Evolutionary conservation across 1,140 invertebrate genomes (phyloP).

Genomic region (Nomia melanderi): DNA sequence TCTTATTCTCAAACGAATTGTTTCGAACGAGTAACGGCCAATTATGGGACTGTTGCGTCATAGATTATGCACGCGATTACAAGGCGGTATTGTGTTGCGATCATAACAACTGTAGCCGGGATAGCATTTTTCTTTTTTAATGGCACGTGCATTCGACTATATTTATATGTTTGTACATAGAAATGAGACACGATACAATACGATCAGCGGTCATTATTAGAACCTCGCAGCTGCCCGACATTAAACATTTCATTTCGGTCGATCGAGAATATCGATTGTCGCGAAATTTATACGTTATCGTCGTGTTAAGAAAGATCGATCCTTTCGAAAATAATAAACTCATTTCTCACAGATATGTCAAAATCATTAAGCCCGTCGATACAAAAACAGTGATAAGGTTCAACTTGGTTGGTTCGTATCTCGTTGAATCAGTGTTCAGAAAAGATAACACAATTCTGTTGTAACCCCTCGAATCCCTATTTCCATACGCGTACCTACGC

Average conservation of each 20-base stretch:
- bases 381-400: conserved; percentile 20
- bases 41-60: conserved; percentile 12
- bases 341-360: neutral
- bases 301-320: neutral
- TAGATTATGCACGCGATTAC: conserved; percentile 26
- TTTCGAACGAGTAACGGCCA: neutral
- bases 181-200: neutral
- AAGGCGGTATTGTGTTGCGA: neutral
- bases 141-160: too few relatives aligned
- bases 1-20: neutral
- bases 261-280: neutral
- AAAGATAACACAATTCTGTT: neutral
- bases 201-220: neutral
- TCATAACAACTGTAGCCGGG: too few relatives aligned
- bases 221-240: neutral
- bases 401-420: neutral
- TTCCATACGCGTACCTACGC: too few relatives aligned
- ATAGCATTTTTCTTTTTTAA: too few relatives aligned
- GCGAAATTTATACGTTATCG: neutral
- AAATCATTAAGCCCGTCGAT: neutral
- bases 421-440: conserved; percentile 8
- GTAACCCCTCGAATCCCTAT: neutral
- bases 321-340: neutral
- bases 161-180: too few relatives aligned
- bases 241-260: neutral